Percentiles rank a stretch among this genome's conserved stretches.
phyloP scores from a whole-genome alignment of 2,888 invertebrate genomes.

The Syritta pipiens region DNA sequence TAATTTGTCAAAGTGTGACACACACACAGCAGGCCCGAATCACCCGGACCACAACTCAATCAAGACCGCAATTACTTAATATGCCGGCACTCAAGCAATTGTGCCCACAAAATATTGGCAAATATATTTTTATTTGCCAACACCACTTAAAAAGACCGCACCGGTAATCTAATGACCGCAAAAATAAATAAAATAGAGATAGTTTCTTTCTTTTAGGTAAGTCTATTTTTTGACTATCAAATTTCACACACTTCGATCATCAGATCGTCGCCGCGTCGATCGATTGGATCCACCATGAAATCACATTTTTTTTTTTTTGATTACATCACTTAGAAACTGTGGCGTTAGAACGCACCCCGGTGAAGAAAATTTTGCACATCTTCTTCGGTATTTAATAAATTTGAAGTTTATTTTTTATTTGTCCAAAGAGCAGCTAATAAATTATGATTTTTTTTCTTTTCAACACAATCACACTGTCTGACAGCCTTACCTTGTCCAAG shows the following conservation, averaged over 20 bases:
- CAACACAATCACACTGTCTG: slow-evolving; percentile 14
- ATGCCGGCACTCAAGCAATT: slow-evolving; percentile 53
- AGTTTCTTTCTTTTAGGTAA: slow-evolving; percentile 37
- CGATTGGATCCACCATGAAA: slow-evolving; percentile 26
- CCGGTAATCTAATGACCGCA: slow-evolving; percentile 43
- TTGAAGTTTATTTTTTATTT: no score
- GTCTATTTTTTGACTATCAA: slow-evolving; percentile 64
- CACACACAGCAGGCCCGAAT: slow-evolving; percentile 21
- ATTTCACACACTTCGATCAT: slow-evolving; percentile 50
- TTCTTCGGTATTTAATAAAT: no score
- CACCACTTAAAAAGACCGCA: slow-evolving; percentile 19
- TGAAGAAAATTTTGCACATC: not conserved
- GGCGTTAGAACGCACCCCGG: no score
- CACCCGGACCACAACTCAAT: slow-evolving; percentile 16
- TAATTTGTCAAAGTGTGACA: slow-evolving; percentile 34
- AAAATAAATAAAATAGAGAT: no score
- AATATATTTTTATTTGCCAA: slow-evolving; percentile 11
- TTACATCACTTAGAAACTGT: slow-evolving; percentile 53
- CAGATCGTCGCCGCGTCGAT: no score
- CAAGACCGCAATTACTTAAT: slow-evolving; percentile 34
- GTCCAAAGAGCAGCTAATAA: no score
- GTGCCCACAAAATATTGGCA: slow-evolving; percentile 52
- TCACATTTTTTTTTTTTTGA: slow-evolving; percentile 38
- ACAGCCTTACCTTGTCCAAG: slow-evolving; percentile 57
- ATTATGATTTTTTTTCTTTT: not conserved